Evolutionary conservation across 2,797 vertebrate genomes (phyloP), one percentile per base, ranked within the genome.

Genomic region (Pantherophis alleghaniensis): DNA sequence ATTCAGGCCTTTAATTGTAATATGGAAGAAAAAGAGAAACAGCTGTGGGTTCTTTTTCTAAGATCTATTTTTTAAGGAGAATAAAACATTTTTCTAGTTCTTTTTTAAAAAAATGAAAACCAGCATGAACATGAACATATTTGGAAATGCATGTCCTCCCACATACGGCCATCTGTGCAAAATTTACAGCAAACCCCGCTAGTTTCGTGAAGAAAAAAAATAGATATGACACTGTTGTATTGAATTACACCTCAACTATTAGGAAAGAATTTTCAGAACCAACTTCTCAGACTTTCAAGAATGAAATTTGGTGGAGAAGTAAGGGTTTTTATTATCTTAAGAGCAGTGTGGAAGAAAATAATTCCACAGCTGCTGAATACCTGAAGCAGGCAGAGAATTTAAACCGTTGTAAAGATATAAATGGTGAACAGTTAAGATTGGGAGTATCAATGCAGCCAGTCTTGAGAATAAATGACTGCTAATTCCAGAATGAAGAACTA

Each of bases 171-270:
- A 61, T 3, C 13, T 56, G 89, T 86, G 88, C 11, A 69, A 32
- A 91, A 89, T 93, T 57, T 93, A 53, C 56, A 95, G 91, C 92
- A 92, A 92, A 61, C 18, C 22, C 51, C 74, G 2, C 66, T 32
- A 57, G 55, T 47, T 59, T 26, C 12, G 87, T 87, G 87, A 60
- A 59, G 11, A 32, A 37, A 0, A 87, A 86, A 91, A 89, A 63
- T 28, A 22, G 57, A 57, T 91, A 91, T 94, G 69, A 91, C 88
- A 66, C 20, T 5, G 6, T 18, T 61, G 74, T 94, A 91, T 91
- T 92, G 55, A 60, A 63, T 94, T 94, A 91, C 60, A 91, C 87
- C 60, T 86, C 92, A 89, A 87, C 69, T 93, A 89, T 91, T 93
- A 86, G 92, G 87, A 91, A 94, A 92, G 86, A 90, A 89, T 89